phyloP scores from a whole-genome alignment of 2,888 invertebrate genomes.

The Tetrapedia diversipes region DNA sequence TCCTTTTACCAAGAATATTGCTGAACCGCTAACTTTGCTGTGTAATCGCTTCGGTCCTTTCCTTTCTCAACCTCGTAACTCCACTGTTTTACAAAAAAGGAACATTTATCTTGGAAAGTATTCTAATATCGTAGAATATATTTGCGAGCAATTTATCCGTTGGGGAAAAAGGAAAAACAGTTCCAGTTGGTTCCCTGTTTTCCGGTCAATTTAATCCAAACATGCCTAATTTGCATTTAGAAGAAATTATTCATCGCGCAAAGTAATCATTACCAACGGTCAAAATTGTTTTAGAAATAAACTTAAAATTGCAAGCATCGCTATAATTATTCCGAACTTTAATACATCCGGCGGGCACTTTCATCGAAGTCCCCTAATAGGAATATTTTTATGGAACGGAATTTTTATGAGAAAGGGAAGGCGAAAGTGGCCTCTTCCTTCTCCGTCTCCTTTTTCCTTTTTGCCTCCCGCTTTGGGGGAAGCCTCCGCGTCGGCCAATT shows the following conservation, averaged over 20 bases:
- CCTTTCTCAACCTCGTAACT: not conserved
- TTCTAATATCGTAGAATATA: too few relatives aligned
- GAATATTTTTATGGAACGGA: constrained; percentile 19
- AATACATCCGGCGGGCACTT: not conserved
- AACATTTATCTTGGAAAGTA: too few relatives aligned
- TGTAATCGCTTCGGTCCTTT: not conserved
- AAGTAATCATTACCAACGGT: not conserved
- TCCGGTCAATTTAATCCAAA: too few relatives aligned
- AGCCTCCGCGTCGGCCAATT: constrained; percentile 57
- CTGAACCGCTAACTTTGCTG: constrained; percentile 16
- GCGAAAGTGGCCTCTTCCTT: not conserved
- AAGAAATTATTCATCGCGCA: not conserved
- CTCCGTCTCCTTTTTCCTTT: constrained; percentile 18
- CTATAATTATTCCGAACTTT: constrained; percentile 18
- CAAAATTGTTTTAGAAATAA: too few relatives aligned
- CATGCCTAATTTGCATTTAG: not conserved
- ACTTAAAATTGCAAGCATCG: not conserved
- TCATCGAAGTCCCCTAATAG: not conserved
- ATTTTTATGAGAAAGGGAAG: constrained; percentile 20
- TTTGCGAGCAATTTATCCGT: too few relatives aligned
- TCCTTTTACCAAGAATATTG: constrained; percentile 21
- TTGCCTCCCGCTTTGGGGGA: constrained; percentile 6
- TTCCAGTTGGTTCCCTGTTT: too few relatives aligned
- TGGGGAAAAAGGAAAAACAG: too few relatives aligned
- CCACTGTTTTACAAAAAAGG: too few relatives aligned